These are phyloP conservation scores for Drosophila dives DNA, from an alignment of 2,888 invertebrate species.

Conservation along the genomic window DNA sequence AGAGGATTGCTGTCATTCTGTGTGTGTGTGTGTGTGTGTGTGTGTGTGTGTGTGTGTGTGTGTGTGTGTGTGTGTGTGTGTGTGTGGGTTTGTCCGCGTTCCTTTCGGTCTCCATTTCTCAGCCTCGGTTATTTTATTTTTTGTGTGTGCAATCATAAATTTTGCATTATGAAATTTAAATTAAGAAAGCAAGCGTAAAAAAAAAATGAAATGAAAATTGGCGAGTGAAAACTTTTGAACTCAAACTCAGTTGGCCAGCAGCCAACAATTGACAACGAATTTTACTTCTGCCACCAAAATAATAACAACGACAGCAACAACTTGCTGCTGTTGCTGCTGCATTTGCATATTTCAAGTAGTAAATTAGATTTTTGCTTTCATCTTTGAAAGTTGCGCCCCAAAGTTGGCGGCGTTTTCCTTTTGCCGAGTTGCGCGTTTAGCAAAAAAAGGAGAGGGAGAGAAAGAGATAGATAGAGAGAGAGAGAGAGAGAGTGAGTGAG, in stretches of 20 bases:
- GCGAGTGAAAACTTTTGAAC: slow-evolving; percentile 47
- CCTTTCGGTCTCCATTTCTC: not conserved
- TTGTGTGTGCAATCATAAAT: slow-evolving; percentile 52
- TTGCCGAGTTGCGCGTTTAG: not conserved
- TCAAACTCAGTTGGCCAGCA: slow-evolving; percentile 36
- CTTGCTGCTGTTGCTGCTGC: slow-evolving; percentile 24
- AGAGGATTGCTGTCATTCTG: not conserved
- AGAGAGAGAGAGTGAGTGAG: not conserved
- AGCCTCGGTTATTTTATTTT: slow-evolving; percentile 3
- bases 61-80: not conserved
- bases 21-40: not conserved
- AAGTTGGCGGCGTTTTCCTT: slow-evolving; percentile 34
- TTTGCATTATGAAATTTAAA: slow-evolving; percentile 63
- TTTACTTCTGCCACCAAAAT: slow-evolving; percentile 31
- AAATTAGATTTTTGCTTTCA: slow-evolving; percentile 61
- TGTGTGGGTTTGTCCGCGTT: not conserved
- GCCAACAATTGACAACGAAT: slow-evolving; percentile 62
- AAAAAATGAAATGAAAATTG: slow-evolving; percentile 7
- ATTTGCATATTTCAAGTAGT: slow-evolving; percentile 61
- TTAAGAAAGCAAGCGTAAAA: slow-evolving; percentile 49
- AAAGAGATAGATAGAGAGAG: not conserved
- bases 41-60: not conserved
- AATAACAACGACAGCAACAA: slow-evolving; percentile 14
- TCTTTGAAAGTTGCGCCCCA: slow-evolving; percentile 37
- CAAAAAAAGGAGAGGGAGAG: not conserved